A percentile compares a stretch with the other conserved stretches of the same genome.
phyloP scores from a whole-genome alignment of 2,113 vertebrate genomes.

The Epinephelus fuscoguttatus region DNA sequence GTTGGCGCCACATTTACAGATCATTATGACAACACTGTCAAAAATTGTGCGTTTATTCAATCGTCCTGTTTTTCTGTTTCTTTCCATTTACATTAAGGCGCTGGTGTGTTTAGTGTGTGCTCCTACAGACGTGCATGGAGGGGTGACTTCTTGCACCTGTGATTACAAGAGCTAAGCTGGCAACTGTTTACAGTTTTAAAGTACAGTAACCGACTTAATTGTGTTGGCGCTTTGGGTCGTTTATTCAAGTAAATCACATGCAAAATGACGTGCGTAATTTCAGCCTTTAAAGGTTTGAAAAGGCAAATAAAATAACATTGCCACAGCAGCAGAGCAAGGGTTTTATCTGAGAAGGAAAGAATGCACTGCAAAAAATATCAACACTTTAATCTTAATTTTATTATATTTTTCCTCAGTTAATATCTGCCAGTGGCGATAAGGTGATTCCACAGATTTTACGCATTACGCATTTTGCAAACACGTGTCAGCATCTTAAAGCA shows the following conservation, averaged over 20 bases:
- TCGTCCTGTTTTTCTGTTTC: not conserved
- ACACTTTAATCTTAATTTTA: not conserved
- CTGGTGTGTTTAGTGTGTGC: not conserved
- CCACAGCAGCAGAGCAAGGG: not conserved
- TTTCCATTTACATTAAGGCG: not conserved
- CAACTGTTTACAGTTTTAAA: constrained; percentile 16
- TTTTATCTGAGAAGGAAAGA: constrained; percentile 15
- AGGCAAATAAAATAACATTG: not conserved
- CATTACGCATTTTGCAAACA: not conserved
- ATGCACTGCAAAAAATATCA: constrained; percentile 60
- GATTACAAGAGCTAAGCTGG: not conserved
- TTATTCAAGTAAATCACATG: not conserved
- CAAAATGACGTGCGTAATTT: constrained; percentile 5
- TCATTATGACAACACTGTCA: constrained; percentile 17
- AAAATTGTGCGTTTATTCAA: not conserved
- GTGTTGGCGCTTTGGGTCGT: constrained; percentile 11
- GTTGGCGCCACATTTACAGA: constrained; percentile 60
- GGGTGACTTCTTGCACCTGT: constrained; percentile 17
- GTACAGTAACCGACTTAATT: constrained; percentile 12
- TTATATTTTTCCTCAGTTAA: not conserved
- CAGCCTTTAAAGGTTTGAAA: not conserved
- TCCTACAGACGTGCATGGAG: not conserved
- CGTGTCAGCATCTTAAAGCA: not conserved
- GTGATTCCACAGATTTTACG: not conserved
- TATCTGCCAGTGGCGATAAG: not conserved